These are phyloP conservation scores for Piaya cayana DNA, from an alignment of 2,113 vertebrate species.

Conservation along the genomic window DNA sequence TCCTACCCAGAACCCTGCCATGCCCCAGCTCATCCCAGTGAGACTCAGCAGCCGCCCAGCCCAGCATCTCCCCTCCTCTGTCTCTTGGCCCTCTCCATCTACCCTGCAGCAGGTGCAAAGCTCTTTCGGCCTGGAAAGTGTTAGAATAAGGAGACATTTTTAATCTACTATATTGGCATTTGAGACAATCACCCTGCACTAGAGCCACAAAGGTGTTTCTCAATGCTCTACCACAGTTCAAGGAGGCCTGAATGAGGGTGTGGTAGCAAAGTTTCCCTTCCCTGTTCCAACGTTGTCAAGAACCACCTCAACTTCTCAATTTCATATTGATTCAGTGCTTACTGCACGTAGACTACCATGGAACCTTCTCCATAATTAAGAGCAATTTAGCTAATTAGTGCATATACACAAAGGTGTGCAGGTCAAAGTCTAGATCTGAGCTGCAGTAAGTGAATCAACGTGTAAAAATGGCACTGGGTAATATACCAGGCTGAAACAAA, in stretches of 20 bases:
- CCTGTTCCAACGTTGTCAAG: background rate
- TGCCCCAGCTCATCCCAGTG: fast-evolving
- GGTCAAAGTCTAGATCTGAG: background rate
- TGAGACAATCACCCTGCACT: background rate
- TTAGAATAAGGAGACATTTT: background rate
- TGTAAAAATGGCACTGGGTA: background rate
- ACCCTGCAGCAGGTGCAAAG: background rate
- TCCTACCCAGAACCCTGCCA: background rate
- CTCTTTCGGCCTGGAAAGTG: background rate
- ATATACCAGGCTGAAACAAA: background rate
- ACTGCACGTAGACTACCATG: background rate
- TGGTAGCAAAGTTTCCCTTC: background rate
- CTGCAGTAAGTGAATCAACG: background rate
- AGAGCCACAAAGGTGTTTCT: background rate
- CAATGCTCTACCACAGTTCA: no score
- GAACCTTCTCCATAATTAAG: background rate
- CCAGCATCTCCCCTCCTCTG: background rate
- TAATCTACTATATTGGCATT: background rate
- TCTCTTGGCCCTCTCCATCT: background rate
- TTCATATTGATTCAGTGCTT: background rate
- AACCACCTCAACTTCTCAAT: background rate
- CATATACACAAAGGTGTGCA: no score
- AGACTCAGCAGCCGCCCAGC: background rate
- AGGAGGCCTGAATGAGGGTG: background rate
- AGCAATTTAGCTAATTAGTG: background rate